Conservation (phyloP, 2,888 invertebrate genomes). For the Mythimna albipuncta region DNA sequence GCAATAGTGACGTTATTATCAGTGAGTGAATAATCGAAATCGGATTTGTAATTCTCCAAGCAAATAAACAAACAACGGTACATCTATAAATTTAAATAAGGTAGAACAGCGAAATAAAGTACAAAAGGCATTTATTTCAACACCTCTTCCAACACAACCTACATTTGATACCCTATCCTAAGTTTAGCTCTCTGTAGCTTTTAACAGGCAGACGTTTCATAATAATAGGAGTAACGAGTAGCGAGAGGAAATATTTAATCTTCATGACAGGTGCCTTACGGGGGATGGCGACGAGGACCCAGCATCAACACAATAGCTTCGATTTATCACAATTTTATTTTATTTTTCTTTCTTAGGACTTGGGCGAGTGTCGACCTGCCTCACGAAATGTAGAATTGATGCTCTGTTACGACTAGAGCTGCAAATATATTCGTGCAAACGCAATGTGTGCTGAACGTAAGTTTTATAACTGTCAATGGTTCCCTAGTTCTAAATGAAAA, state of each 20-base stretch:
- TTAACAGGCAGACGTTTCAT: slow-evolving; percentile 30
- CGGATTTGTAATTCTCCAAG: background rate
- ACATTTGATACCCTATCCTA: slow-evolving; percentile 19
- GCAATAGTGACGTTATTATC: background rate
- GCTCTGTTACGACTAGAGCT: no score
- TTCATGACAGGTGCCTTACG: slow-evolving; percentile 54
- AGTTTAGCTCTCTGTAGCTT: slow-evolving; percentile 24
- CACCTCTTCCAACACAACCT: background rate
- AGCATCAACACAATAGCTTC: slow-evolving; percentile 52
- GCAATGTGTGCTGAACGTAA: no score
- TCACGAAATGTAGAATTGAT: background rate
- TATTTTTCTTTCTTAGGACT: slow-evolving; percentile 16
- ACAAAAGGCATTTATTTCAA: slow-evolving; percentile 14
- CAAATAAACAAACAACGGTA: background rate
- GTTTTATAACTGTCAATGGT: no score
- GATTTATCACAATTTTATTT: slow-evolving; percentile 47
- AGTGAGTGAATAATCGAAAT: background rate
- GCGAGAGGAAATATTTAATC: slow-evolving; percentile 53
- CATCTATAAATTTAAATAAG: background rate
- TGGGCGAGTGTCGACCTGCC: background rate
- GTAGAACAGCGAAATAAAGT: background rate
- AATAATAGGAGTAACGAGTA: slow-evolving; percentile 34
- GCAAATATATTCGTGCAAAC: no score
- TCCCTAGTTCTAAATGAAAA: no score
- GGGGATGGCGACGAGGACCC: slow-evolving; percentile 6